Conservation (phyloP, 2,888 invertebrate species). For the Dexiosoma caninum region DNA sequence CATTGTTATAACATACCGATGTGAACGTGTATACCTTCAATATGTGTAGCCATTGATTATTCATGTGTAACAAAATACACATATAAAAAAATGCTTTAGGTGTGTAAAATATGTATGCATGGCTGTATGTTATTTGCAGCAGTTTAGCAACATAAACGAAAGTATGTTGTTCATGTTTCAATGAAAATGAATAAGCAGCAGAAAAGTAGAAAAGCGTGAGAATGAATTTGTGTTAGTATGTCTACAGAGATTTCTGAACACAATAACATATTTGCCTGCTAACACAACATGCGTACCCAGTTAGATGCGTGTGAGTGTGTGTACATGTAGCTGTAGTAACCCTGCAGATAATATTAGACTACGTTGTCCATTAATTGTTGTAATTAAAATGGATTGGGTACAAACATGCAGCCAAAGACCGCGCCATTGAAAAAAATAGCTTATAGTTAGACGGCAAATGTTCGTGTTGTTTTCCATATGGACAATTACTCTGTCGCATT, state of each 20-base stretch:
- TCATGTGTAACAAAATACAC: constrained; percentile 53
- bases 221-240: constrained; percentile 52
- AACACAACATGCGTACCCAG: neutral
- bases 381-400: too few species aligned
- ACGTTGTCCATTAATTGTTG: too few species aligned
- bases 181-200: constrained; percentile 11
- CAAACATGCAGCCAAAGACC: too few species aligned
- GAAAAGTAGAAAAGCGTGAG: neutral
- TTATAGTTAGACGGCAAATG: too few species aligned
- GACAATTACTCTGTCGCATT: too few species aligned
- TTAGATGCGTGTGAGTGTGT: neutral
- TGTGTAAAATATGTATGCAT: constrained; percentile 2
- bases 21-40: neutral
- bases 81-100: constrained; percentile 23
- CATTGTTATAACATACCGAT: neutral
- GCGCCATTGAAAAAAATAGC: too few species aligned
- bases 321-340: too few species aligned
- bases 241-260: constrained; percentile 15
- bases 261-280: neutral
- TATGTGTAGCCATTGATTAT: constrained; percentile 38
- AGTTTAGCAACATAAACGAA: constrained; percentile 28
- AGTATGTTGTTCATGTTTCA: constrained; percentile 5
- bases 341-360: too few species aligned
- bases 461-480: too few species aligned
- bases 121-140: neutral